Percentiles rank a stretch among this genome's conserved stretches.
These are phyloP conservation scores for Hydroisotoma schaefferi DNA, from an alignment of 2,888 invertebrate genomes.

Conservation along the genomic window DNA sequence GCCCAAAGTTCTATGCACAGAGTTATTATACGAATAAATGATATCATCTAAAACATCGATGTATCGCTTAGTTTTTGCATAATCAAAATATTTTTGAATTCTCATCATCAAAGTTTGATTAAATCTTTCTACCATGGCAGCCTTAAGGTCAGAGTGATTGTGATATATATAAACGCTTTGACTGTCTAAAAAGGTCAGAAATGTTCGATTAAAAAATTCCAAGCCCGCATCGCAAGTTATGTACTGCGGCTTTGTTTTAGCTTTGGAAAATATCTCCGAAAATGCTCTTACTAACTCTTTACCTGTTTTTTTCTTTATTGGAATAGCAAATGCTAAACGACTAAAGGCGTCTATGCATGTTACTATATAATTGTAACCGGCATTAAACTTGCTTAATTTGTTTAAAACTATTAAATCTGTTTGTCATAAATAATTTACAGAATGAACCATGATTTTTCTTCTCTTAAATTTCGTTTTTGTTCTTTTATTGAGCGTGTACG, in stretches of 20 bases:
- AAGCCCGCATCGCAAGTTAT: constrained; percentile 27
- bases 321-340: constrained; percentile 37
- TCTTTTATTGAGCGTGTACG: constrained; percentile 6
- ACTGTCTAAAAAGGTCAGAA: background rate
- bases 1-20: constrained; percentile 19
- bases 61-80: constrained; percentile 15
- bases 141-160: constrained; percentile 28
- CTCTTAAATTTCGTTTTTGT: background rate
- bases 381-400: constrained; percentile 18
- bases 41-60: constrained; percentile 17
- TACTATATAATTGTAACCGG: constrained; percentile 27
- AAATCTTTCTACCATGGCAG: constrained; percentile 23
- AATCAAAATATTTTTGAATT: constrained; percentile 9
- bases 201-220: constrained; percentile 18
- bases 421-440: constrained; percentile 25
- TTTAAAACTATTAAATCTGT: constrained; percentile 23
- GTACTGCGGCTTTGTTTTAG: constrained; percentile 10
- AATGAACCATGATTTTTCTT: background rate
- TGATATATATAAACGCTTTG: constrained; percentile 26
- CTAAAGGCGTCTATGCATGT: constrained; percentile 35
- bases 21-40: constrained; percentile 18
- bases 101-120: constrained; percentile 24
- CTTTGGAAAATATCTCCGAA: constrained; percentile 14
- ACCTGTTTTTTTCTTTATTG: constrained; percentile 29
- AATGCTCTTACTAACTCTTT: constrained; percentile 22